Percentiles rank a stretch among this genome's conserved stretches.
Conservation (phyloP, 2,797 vertebrate genomes). For the Sebastes cheni region DNA sequence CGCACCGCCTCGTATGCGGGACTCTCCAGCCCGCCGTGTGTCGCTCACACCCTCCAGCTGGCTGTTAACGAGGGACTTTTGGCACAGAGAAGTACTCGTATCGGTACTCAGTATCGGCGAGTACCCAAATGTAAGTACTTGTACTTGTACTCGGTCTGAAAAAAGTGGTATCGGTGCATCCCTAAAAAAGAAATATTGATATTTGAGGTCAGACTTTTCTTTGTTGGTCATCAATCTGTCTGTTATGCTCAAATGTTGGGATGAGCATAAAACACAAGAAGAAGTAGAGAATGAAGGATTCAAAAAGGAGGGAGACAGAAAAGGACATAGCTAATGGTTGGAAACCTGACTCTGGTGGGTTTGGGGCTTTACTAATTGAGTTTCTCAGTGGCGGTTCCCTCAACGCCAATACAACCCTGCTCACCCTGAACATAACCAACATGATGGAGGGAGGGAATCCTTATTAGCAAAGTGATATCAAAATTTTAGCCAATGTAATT, state of each 20-base stretch:
- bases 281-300: neutral
- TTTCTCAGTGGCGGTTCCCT: slow-evolving; percentile 47
- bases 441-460: neutral
- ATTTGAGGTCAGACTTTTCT: no score
- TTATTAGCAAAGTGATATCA: slow-evolving; percentile 5
- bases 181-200: no score
- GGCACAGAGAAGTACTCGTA: no score
- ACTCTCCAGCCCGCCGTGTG: no score
- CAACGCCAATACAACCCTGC: slow-evolving; percentile 38
- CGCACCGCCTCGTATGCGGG: no score
- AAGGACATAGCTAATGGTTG: slow-evolving; percentile 36
- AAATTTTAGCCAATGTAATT: neutral
- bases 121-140: no score
- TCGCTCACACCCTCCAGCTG: no score
- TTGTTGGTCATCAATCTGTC: no score
- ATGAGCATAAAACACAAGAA: neutral
- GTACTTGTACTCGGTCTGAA: no score
- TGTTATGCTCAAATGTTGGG: neutral
- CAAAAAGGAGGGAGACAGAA: neutral
- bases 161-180: no score
- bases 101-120: rapidly evolving
- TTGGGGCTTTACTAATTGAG: slow-evolving; percentile 37
- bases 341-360: slow-evolving; percentile 39
- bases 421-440: slow-evolving; percentile 32
- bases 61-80: no score